Percentiles rank a stretch among this genome's conserved stretches.
These are phyloP conservation scores for Raphicerus campestris DNA, from an alignment of 2,113 vertebrate species.

Conservation along the genomic window DNA sequence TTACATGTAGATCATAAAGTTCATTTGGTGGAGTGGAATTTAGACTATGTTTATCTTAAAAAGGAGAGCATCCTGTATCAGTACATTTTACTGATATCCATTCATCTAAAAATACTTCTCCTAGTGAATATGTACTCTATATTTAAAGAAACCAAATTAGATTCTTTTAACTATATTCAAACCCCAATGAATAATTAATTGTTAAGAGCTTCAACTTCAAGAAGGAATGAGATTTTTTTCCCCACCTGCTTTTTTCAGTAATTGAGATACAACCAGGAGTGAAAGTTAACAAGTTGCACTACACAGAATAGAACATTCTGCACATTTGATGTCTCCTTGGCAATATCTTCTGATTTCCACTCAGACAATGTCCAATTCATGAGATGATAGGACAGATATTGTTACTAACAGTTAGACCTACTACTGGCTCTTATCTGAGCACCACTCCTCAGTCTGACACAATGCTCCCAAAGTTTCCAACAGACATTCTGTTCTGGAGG, in stretches of 20 bases:
- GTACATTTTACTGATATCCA: not conserved
- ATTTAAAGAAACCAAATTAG: not conserved
- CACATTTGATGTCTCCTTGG: slow-evolving; percentile 28
- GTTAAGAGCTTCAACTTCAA: not conserved
- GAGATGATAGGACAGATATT: not conserved
- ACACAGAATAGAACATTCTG: not conserved
- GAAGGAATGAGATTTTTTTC: not conserved
- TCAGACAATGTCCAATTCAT: slow-evolving; percentile 2
- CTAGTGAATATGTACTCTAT: not conserved
- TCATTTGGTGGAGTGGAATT: not conserved
- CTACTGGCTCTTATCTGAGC: not conserved
- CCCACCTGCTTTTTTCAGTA: not conserved
- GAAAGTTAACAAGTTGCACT: slow-evolving; percentile 27
- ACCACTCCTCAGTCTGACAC: not conserved
- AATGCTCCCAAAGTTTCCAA: not conserved
- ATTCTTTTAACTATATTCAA: not conserved
- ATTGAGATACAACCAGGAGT: slow-evolving; percentile 37
- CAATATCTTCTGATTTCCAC: slow-evolving; percentile 51
- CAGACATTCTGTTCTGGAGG: not conserved
- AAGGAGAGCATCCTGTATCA: not conserved
- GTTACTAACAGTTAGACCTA: not conserved
- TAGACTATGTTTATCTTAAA: not conserved
- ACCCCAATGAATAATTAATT: slow-evolving; percentile 6
- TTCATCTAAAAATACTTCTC: not conserved
- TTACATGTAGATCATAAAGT: not conserved